phyloP scores from a whole-genome alignment of 2,113 vertebrate species.

The Grus americana region DNA sequence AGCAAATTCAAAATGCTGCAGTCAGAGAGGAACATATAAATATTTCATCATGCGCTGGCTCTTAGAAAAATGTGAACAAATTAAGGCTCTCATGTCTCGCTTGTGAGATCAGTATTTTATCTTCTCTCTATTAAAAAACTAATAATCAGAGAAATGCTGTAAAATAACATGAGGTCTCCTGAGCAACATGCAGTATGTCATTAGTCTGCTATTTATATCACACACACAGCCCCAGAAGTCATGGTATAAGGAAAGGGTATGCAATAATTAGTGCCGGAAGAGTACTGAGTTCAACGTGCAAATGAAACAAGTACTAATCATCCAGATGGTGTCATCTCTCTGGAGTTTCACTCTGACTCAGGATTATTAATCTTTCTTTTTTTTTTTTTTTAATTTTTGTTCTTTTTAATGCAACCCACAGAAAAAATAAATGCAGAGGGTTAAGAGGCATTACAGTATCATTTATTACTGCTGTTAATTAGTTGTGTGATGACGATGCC shows the following conservation, averaged over 20 bases:
- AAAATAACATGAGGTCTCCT: conserved; percentile 61
- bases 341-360: not conserved
- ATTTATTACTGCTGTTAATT: conserved; percentile 52
- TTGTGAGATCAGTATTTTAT: conserved; percentile 65
- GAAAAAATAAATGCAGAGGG: conserved; percentile 39
- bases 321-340: conserved; percentile 67
- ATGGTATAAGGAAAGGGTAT: conserved; percentile 59
- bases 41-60: conserved; percentile 57
- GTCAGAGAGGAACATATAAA: conserved; percentile 53
- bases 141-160: conserved; percentile 63
- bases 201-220: conserved; percentile 71
- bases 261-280: conserved; percentile 70
- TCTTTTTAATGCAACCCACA: conserved; percentile 7
- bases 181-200: conserved; percentile 65
- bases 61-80: conserved; percentile 62
- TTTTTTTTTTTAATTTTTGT: not conserved
- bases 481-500: not conserved
- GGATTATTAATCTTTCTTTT: conserved; percentile 38
- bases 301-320: conserved; percentile 70
- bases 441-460: conserved; percentile 4
- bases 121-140: conserved; percentile 60
- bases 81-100: conserved; percentile 15
- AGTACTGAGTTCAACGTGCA: conserved; percentile 54
- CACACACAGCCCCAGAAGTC: conserved; percentile 59
- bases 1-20: conserved; percentile 28